Evolutionary conservation across 2,888 invertebrate genomes (phyloP), one percentile per base, ranked within the genome.

Genomic region (Myathropa florea): DNA sequence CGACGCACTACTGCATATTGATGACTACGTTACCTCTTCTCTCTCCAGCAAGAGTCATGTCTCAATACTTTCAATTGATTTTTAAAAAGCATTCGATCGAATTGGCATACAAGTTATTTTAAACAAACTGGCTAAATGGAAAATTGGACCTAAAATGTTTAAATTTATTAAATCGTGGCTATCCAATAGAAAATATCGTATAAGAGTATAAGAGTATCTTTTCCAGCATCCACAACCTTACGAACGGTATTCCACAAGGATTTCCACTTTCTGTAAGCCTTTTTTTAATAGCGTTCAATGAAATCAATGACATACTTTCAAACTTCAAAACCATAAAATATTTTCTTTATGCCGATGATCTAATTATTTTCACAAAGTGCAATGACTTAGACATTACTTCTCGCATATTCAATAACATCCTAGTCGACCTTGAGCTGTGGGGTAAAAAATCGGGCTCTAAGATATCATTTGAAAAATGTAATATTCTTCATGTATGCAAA

Each of bases 241-340:
- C 46, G 63, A 72, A 63, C 9, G 33, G 72, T 55, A 71, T 71
- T 18, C 78, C 33, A 12, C 79, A 83, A 24, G 83, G 77, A 36
- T 77, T 73, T 9, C 77, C 71, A 14, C 24, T 80, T 4, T 85
- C 84, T 0, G 83, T 85, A 30, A 65, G 83, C 2, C 36, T 88
- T 0, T 85, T 85, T 36, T 61, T 60, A 0, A 76, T 82, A 7
- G 82, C 82, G 21, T 82, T 88, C 14, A 76, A 79, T 18, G 73
- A 81, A 23, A 75, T 88, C 9, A 63, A 55, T 10, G 30, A 21
- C 12, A 84, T 82, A 14, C 79, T 85, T 1, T 36, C n/a, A 33
- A 73, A n/a, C n/a, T n/a, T n/a, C n/a, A n/a, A n/a, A n/a, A n/a
- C n/a, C n/a, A n/a, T n/a, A n/a, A n/a, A n/a, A n/a, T n/a, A n/a